phyloP scores from a whole-genome alignment of 92 coral and sea anemone species.

The Zoanthus sansibaricus region DNA sequence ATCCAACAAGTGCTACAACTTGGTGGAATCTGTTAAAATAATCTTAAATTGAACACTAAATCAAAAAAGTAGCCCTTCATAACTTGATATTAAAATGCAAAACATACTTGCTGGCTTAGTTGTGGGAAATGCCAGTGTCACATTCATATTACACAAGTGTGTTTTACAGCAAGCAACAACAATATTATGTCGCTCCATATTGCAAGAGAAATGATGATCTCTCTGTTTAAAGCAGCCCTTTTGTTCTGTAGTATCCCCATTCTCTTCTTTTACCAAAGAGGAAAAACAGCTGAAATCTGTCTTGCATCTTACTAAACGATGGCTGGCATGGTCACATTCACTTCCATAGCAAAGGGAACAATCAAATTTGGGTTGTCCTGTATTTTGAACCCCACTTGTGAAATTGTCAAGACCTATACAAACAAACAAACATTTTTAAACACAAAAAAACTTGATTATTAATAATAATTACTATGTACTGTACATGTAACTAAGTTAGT shows the following conservation, averaged over 20 bases:
- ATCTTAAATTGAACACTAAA: not conserved
- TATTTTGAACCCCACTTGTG: not conserved
- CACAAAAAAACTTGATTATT: too few relatives aligned
- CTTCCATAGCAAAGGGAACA: not conserved
- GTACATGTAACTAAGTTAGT: too few relatives aligned
- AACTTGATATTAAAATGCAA: not conserved
- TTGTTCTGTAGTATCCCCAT: not conserved
- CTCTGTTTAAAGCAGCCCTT: slow-evolving; percentile 12
- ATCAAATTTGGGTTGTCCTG: not conserved
- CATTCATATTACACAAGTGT: slow-evolving; percentile 21
- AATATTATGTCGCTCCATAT: not conserved
- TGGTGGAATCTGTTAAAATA: too few relatives aligned
- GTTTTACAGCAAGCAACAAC: not conserved
- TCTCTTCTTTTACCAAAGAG: not conserved
- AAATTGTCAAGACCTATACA: not conserved
- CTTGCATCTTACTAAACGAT: not conserved
- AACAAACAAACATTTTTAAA: not conserved
- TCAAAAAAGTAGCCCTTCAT: not conserved
- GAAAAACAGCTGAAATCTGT: slow-evolving; percentile 33
- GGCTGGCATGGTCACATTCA: not conserved
- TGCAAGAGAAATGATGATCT: not conserved
- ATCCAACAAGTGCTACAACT: too few relatives aligned
- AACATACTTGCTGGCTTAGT: slow-evolving; percentile 21
- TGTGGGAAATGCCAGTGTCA: not conserved
- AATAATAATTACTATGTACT: too few relatives aligned